Percentiles rank a stretch among this genome's conserved stretches.
These are phyloP conservation scores for Hemitrygon akajei DNA, from an alignment of 2,797 vertebrate species.

Conservation along the genomic window DNA sequence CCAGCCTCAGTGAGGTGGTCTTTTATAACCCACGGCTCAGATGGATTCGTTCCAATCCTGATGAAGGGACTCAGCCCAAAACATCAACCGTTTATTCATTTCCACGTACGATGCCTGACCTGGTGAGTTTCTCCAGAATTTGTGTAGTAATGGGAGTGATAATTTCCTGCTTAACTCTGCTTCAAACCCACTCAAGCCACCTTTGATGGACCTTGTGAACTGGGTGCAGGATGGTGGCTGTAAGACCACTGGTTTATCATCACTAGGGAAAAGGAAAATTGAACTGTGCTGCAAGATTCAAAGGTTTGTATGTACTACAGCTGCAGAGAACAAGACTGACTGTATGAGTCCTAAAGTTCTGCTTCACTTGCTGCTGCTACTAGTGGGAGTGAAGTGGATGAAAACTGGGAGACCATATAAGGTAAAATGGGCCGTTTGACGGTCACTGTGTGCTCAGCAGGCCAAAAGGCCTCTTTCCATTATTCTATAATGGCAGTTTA, in stretches of 20 bases:
- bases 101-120: no score
- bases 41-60: neutral
- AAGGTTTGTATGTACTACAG: neutral
- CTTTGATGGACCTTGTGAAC: neutral
- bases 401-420: neutral
- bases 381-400: neutral
- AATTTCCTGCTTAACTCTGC: neutral
- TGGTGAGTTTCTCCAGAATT: no score
- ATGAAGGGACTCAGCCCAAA: no score
- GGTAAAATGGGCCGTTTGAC: no score
- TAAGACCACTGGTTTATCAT: conserved; percentile 3
- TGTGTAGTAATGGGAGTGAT: neutral
- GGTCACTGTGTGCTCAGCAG: no score
- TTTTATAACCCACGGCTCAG: neutral
- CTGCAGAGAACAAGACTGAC: neutral
- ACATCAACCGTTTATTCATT: no score
- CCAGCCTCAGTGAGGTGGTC: no score
- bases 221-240: neutral
- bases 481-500: neutral
- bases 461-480: no score
- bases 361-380: neutral
- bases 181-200: neutral
- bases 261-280: neutral
- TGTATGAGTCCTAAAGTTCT: neutral
- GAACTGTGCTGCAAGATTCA: neutral